Evolutionary conservation across 2,797 vertebrate genomes (phyloP).

Genomic region (Sorex maritimensis): DNA sequence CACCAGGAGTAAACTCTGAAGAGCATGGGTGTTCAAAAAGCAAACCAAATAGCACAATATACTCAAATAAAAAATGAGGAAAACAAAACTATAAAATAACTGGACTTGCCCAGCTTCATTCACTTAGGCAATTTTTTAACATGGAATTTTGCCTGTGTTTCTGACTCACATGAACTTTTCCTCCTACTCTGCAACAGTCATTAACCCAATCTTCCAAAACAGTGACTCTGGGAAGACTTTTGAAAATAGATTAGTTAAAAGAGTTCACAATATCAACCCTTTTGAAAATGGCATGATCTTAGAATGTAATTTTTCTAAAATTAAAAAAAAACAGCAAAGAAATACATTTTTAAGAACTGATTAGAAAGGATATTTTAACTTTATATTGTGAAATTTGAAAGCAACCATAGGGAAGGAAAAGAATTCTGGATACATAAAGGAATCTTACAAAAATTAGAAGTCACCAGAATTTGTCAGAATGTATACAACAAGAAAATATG

Average conservation of each 20-base stretch:
- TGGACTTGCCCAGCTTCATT: neutral
- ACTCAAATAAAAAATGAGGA: neutral
- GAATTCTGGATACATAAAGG: neutral
- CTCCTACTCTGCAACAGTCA: neutral
- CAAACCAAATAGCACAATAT: neutral
- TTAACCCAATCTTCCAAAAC: neutral
- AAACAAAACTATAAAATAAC: neutral
- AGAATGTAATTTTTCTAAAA: conserved; percentile 12
- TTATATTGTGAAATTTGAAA: conserved; percentile 10
- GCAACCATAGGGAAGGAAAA: neutral
- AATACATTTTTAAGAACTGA: neutral
- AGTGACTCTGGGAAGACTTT: neutral
- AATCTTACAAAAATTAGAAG: conserved; percentile 14
- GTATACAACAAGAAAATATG: neutral
- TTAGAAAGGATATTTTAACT: neutral
- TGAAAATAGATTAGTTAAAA: neutral
- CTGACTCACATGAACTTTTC: neutral
- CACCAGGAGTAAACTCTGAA: no score
- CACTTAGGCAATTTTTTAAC: neutral
- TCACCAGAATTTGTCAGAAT: neutral
- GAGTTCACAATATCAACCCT: neutral
- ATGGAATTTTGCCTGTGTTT: neutral
- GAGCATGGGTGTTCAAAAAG: no score
- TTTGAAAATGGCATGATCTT: neutral
- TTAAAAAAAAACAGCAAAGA: neutral